phyloP scores from a whole-genome alignment of 2,113 vertebrate genomes.

The Aramus guarauna region DNA sequence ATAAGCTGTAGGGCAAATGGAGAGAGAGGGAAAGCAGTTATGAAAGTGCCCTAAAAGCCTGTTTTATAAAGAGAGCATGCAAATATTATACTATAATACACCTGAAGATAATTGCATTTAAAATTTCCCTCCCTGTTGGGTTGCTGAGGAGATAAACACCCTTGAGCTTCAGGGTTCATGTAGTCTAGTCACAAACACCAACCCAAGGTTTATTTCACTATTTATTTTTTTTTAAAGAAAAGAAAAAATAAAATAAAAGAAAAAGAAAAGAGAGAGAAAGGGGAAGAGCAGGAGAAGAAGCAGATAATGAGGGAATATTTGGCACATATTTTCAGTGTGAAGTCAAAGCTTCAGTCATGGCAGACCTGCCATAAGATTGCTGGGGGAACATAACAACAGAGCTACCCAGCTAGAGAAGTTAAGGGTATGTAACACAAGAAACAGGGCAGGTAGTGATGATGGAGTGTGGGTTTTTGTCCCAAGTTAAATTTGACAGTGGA shows the following conservation, averaged over 20 bases:
- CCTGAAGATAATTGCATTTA: slow-evolving; percentile 39
- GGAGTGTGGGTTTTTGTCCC: not conserved
- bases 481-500: not conserved
- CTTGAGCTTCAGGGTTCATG: not conserved
- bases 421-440: not conserved
- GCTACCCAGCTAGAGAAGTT: not conserved
- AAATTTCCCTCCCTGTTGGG: not conserved
- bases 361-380: not conserved
- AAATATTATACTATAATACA: not conserved
- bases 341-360: not conserved
- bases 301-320: not conserved
- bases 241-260: too few species aligned
- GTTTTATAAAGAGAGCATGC: not conserved
- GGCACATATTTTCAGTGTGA: not conserved
- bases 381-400: not conserved
- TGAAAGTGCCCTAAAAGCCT: slow-evolving; percentile 28
- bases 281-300: not conserved
- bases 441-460: not conserved
- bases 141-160: not conserved
- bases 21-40: not conserved
- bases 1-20: not conserved
- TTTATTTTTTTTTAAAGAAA: too few species aligned
- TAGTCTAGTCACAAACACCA: not conserved
- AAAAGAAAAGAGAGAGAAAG: too few species aligned
- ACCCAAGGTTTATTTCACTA: not conserved